A percentile compares a stretch with the other conserved stretches of the same genome.
phyloP scores from a whole-genome alignment of 2,113 vertebrate genomes.

The Eulacestoma nigropectus region DNA sequence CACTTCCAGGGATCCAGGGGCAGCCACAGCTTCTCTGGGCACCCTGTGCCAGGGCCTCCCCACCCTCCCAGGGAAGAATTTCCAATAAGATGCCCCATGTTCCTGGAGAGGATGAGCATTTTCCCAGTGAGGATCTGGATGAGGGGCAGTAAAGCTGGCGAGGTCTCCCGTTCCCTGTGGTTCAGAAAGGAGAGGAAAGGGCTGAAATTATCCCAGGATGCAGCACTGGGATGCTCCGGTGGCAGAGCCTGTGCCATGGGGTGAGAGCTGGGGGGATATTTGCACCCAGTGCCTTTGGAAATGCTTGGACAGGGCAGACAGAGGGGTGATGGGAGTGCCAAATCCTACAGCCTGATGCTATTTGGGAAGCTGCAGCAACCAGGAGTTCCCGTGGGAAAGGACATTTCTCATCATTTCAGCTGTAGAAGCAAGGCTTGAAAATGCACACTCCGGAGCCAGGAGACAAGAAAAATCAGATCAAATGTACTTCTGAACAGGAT shows the following conservation, averaged over 20 bases:
- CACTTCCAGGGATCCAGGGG: not conserved
- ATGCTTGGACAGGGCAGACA: not conserved
- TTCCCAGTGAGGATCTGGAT: not conserved
- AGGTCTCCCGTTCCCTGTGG: not conserved
- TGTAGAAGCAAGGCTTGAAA: not conserved
- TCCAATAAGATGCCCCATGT: accelerated
- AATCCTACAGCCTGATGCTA: not conserved
- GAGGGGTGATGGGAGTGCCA: accelerated
- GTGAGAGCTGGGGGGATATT: not conserved
- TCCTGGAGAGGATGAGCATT: not conserved
- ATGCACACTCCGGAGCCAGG: not conserved
- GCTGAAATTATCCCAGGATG: not conserved
- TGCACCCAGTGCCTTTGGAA: not conserved
- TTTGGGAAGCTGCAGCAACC: not conserved
- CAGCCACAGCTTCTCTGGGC: not conserved
- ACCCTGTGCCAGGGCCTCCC: not conserved
- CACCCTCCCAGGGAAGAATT: not conserved
- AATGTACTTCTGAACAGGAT: not conserved
- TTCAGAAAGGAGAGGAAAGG: not conserved
- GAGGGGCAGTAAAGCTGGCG: accelerated
- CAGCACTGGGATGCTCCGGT: accelerated
- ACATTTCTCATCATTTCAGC: not conserved
- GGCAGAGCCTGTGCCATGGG: not conserved
- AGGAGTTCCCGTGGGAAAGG: not conserved
- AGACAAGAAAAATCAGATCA: not conserved